Evolutionary conservation across 1,140 invertebrate species (phyloP).

Genomic region (Thaumetopoea pityocampa): DNA sequence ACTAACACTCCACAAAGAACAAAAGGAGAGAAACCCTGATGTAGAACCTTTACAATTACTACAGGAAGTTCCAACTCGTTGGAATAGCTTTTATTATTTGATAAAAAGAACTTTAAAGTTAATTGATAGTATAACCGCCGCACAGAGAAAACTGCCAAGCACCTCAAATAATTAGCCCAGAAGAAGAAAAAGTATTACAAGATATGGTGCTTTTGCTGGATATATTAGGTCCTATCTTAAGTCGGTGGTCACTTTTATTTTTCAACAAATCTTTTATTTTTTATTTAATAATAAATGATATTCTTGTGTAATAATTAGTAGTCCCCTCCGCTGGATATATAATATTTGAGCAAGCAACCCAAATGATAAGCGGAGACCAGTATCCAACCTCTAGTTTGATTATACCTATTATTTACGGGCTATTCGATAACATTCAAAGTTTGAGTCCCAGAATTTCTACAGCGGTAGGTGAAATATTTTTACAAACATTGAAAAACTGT

Average conservation of each 20-base stretch:
- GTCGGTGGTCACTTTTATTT: too few relatives aligned
- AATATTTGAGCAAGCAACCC: conserved; percentile 11
- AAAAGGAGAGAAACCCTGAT: conserved; percentile 6
- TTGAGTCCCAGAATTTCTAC: conserved; percentile 6
- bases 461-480: conserved; percentile 2
- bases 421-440: conserved; percentile 11
- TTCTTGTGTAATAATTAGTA: too few relatives aligned
- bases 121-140: conserved; percentile 1
- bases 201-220: conserved; percentile 14
- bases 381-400: conserved; percentile 20
- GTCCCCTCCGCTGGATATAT: too few relatives aligned
- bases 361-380: conserved; percentile 15
- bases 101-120: conserved; percentile 4
- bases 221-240: too few relatives aligned
- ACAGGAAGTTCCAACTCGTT: conserved; percentile 5
- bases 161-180: conserved; percentile 10
- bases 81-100: conserved; percentile 3
- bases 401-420: conserved; percentile 15
- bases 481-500: neutral
- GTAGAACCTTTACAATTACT: conserved; percentile 5
- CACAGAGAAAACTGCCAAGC: conserved; percentile 3
- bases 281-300: too few relatives aligned
- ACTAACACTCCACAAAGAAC: conserved; percentile 6
- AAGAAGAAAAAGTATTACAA: conserved; percentile 10
- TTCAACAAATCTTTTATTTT: too few relatives aligned